phyloP scores from a whole-genome alignment of 2,888 invertebrate genomes.

The Copidosoma aretas region DNA sequence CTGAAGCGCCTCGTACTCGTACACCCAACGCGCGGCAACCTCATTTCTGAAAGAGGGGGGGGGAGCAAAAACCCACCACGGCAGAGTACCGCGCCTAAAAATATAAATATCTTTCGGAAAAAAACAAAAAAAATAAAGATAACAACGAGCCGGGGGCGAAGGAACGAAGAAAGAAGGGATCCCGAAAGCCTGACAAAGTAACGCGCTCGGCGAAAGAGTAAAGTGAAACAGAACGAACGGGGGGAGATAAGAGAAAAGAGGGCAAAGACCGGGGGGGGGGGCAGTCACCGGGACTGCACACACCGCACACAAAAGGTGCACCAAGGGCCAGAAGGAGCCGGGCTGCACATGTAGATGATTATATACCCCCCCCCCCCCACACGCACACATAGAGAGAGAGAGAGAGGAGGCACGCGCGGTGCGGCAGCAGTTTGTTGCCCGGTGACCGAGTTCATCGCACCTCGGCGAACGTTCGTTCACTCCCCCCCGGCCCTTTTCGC shows the following conservation, averaged over 20 bases:
- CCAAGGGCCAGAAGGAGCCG: background rate
- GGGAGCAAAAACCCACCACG: no score
- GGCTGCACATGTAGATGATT: constrained; percentile 10
- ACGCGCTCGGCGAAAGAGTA: no score
- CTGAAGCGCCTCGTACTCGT: no score
- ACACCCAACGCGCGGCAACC: no score
- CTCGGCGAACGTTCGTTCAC: constrained; percentile 46
- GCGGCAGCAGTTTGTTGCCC: constrained; percentile 61
- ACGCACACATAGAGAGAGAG: constrained; percentile 15
- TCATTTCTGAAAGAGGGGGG: no score
- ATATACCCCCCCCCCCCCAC: no score
- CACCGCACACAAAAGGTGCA: no score
- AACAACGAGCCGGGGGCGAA: background rate
- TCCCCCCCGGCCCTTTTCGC: constrained; percentile 9
- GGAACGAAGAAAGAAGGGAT: constrained; percentile 30
- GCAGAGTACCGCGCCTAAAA: no score
- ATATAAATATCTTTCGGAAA: no score
- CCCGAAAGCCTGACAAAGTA: constrained; percentile 21
- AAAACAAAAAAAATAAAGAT: background rate
- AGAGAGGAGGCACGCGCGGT: constrained; percentile 25
- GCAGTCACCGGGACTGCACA: background rate
- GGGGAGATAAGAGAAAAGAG: constrained; percentile 7
- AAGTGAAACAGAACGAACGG: constrained; percentile 13
- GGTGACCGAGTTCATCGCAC: constrained; percentile 63
- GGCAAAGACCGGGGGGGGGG: constrained; percentile 28